Evolutionary conservation across 2,113 vertebrate genomes (phyloP).

Genomic region (Tamias sibiricus): DNA sequence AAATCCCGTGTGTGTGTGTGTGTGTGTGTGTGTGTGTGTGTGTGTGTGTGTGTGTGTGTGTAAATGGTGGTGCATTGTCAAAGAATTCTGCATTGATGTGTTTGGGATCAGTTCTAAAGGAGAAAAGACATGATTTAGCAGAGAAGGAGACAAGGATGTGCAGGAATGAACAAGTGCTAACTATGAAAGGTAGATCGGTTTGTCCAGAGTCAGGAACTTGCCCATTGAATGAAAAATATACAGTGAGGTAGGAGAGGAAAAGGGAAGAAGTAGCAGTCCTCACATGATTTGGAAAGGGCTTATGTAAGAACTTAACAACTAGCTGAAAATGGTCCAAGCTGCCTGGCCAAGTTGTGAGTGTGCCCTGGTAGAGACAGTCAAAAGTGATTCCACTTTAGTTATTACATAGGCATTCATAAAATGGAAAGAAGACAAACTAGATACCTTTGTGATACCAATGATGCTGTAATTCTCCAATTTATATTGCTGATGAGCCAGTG

Average conservation of each 20-base stretch:
- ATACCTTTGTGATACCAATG: not conserved
- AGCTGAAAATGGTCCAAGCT: not conserved
- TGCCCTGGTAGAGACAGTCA: not conserved
- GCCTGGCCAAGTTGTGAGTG: not conserved
- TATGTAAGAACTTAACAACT: not conserved
- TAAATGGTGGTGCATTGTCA: not conserved
- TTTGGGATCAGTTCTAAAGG: not conserved
- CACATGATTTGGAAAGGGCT: not conserved
- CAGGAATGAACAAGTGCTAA: not conserved
- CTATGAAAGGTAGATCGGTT: not conserved
- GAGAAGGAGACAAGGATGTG: not conserved
- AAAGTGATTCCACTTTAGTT: not conserved
- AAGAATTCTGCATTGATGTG: not conserved
- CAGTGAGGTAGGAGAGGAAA: not conserved
- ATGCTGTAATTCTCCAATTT: not conserved
- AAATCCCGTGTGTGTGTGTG: too few relatives aligned
- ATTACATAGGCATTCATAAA: not conserved
- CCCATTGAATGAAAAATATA: not conserved
- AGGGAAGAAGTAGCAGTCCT: not conserved
- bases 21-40: too few relatives aligned
- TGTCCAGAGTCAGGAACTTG: not conserved
- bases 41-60: too few relatives aligned
- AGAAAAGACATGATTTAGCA: not conserved
- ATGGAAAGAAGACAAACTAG: not conserved
- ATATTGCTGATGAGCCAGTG: not conserved